Conservation (phyloP, 2,888 invertebrate genomes). For the Ophion slaviceki region DNA sequence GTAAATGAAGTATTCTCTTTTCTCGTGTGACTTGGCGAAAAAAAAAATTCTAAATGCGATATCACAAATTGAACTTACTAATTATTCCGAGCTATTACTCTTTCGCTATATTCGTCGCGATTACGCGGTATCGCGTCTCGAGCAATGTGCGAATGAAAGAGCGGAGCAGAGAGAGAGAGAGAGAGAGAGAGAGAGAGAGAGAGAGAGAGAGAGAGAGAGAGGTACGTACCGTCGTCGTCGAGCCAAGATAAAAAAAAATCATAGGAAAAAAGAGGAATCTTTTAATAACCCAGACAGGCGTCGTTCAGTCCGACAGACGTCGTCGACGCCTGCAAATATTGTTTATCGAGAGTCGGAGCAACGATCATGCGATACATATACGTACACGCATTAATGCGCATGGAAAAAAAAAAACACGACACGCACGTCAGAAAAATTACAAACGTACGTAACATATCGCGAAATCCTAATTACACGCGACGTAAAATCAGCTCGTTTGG, state of each 20-base stretch:
- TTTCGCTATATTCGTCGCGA: conserved; percentile 43
- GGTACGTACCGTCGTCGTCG: conserved; percentile 7
- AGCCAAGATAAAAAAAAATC: conserved; percentile 34
- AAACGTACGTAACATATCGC: not conserved
- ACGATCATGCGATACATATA: conserved; percentile 24
- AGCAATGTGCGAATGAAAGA: conserved; percentile 24
- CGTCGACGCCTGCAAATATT: conserved; percentile 59
- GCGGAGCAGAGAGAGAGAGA: conserved; percentile 3
- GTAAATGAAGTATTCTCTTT: not conserved
- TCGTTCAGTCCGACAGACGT: conserved; percentile 56
- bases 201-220: conserved; percentile 1
- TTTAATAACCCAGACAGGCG: conserved; percentile 53
- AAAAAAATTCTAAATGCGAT: not conserved
- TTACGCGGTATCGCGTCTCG: conserved; percentile 24
- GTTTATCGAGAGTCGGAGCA: conserved; percentile 57
- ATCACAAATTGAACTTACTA: conserved; percentile 37
- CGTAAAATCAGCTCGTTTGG: not conserved
- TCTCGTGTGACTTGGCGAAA: not conserved
- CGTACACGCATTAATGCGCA: not conserved
- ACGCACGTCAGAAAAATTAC: not conserved
- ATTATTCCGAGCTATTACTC: conserved; percentile 57
- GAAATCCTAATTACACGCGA: not conserved
- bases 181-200: not conserved
- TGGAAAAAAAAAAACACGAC: not conserved
- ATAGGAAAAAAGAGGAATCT: conserved; percentile 13